These are phyloP conservation scores for Falco biarmicus DNA, from an alignment of 2,797 vertebrate genomes.

Conservation along the genomic window DNA sequence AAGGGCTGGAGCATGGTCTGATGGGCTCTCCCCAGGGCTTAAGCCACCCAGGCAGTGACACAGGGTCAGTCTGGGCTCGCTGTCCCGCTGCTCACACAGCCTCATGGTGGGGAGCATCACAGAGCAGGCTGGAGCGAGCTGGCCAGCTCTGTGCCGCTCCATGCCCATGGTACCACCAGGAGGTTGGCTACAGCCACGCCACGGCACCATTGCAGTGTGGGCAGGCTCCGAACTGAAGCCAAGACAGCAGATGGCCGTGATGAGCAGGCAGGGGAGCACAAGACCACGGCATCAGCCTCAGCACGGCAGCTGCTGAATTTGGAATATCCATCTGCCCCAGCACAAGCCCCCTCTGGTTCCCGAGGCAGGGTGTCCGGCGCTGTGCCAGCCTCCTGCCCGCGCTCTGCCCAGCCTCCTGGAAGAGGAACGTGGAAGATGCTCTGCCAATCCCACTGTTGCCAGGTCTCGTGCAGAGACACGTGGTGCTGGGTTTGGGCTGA, in stretches of 20 bases:
- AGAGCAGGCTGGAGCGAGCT: neutral
- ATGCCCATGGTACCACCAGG: neutral
- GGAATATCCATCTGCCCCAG: constrained; percentile 9
- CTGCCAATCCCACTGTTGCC: neutral
- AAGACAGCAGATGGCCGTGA: neutral
- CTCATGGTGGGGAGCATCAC: neutral
- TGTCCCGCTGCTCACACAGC: neutral
- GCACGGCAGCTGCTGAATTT: neutral
- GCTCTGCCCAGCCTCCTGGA: neutral
- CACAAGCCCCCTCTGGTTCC: neutral
- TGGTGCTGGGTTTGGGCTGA: neutral
- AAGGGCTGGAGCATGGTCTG: neutral
- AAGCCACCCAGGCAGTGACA: neutral
- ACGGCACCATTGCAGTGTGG: neutral
- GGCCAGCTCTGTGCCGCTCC: fast-evolving
- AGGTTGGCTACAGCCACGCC: neutral
- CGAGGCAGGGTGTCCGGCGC: neutral
- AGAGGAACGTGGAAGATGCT: neutral
- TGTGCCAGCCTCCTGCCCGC: neutral
- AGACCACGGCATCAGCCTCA: neutral
- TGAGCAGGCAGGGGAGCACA: neutral
- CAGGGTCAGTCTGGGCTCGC: neutral
- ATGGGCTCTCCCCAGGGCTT: neutral
- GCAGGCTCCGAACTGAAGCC: neutral
- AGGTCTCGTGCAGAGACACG: neutral